These are phyloP conservation scores for Byasa hedistus DNA, from an alignment of 2,888 invertebrate genomes.

Conservation along the genomic window DNA sequence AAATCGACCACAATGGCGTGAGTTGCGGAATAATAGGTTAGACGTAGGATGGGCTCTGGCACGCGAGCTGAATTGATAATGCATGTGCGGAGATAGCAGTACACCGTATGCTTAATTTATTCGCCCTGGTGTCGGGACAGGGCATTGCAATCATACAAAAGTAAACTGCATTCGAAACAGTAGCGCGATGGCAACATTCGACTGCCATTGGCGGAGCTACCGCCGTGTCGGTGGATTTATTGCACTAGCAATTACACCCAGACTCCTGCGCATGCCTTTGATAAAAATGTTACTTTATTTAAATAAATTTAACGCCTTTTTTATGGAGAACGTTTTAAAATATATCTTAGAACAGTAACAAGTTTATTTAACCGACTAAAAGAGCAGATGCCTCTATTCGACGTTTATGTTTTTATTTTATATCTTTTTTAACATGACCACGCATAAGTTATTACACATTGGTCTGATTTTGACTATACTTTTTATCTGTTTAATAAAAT, in stretches of 20 bases:
- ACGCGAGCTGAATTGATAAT: constrained; percentile 38
- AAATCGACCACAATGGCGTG: constrained; percentile 45
- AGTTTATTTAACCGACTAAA: too few relatives aligned
- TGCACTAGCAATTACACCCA: constrained; percentile 9
- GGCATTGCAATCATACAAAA: constrained; percentile 24
- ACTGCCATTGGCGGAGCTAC: constrained; percentile 1
- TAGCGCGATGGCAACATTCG: constrained; percentile 12
- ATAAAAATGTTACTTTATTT: neutral
- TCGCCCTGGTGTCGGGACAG: constrained; percentile 22
- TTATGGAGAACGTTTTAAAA: neutral
- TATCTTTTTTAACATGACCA: too few relatives aligned
- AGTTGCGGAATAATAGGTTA: constrained; percentile 50
- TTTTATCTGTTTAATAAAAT: too few relatives aligned
- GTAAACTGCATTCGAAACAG: constrained; percentile 17
- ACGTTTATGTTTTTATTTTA: too few relatives aligned
- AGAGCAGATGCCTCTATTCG: too few relatives aligned
- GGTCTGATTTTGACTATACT: too few relatives aligned
- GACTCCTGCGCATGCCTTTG: neutral
- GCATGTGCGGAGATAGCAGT: constrained; percentile 15
- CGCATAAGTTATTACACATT: too few relatives aligned
- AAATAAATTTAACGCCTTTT: neutral
- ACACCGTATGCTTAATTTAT: constrained; percentile 24
- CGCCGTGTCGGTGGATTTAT: constrained; percentile 15
- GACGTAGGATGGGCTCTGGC: constrained; percentile 35
- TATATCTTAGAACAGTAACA: too few relatives aligned